A percentile compares a stretch with the other conserved stretches of the same genome.
Conservation (phyloP, 2,797 vertebrate genomes). For the Leuciscus waleckii region DNA sequence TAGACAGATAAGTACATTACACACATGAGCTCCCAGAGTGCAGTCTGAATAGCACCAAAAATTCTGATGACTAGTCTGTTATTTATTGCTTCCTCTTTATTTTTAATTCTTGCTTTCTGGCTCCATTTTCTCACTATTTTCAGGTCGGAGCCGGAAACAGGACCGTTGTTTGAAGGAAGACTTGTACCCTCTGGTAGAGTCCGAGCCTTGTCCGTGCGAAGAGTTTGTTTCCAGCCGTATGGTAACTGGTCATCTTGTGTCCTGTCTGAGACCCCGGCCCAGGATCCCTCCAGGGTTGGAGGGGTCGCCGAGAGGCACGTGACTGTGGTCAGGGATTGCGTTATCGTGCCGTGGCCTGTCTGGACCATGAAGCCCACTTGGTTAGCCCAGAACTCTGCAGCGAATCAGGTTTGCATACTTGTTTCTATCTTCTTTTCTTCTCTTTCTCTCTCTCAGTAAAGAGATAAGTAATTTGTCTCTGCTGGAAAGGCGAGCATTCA, state of each 20-base stretch:
- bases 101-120: not conserved
- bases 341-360: conserved; percentile 85
- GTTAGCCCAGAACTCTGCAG: conserved; percentile 83
- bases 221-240: conserved; percentile 82
- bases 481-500: conserved; percentile 60
- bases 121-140: not conserved
- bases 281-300: conserved; percentile 68
- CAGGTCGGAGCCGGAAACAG: conserved; percentile 44
- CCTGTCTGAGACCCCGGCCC: conserved; percentile 68
- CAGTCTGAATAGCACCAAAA: conserved; percentile 20
- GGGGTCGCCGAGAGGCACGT: conserved; percentile 66
- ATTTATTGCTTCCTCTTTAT: conserved; percentile 7
- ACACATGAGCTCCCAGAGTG: conserved; percentile 29
- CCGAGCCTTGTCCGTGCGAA: conserved; percentile 85
- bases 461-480: conserved; percentile 23
- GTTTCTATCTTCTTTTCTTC: not conserved
- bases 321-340: conserved; percentile 88
- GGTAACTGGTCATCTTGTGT: conserved; percentile 96
- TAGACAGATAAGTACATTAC: conserved; percentile 37
- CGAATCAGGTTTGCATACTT: conserved; percentile 83
- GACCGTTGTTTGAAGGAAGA: conserved; percentile 86
- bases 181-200: conserved; percentile 85
- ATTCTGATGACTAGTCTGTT: conserved; percentile 4
- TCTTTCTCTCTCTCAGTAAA: conserved; percentile 22
- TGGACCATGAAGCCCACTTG: conserved; percentile 80